Evolutionary conservation across 2,888 invertebrate species (phyloP), one percentile per base, ranked within the genome.

Genomic region (Theodoxus fluviatilis): DNA sequence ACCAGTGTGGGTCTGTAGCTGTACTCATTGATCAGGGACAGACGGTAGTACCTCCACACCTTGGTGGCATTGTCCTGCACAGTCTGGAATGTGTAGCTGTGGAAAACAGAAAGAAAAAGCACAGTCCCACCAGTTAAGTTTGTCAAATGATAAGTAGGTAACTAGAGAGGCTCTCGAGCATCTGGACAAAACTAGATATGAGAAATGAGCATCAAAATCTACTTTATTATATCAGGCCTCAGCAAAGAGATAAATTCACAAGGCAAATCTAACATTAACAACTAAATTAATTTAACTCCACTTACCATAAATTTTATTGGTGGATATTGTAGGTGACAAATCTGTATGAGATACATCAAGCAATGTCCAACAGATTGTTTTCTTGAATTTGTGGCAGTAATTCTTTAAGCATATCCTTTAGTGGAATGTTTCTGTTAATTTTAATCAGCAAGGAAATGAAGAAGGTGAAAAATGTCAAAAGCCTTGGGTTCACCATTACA

Each of bases 41-140:
- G 86, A 31, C 85, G 79, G 74, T 86, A 81, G 75, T 78, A 87
- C 22, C 84, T 75, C 87, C 87, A 87, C 37, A 84, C 81, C 67
- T 79, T 78, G 69, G 80, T 79, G 0, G 84, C 80, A 38, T 81
- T 80, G 47, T 82, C 85, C 73, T 87, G 86, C 1, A 87, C 85
- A 33, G 74, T 79, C 75, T 85, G 81, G 74, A 87, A 87, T 38
- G 87, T 86, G 77, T 86, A 85, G 72, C 86, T 86, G 79, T 4
- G 80, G 73, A 65, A 63, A 55, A 15, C 6, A 7, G 7, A 31
- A 33, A n/a, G 15, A 55, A 31, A 57, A 2, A n/a, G 22, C 61
- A 22, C 7, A 33, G 3, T 9, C 9, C 1, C 7, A 61, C 35
- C 7, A 18, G 35, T 61, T 35, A 33, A 22, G 9, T 18, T 25